phyloP scores from a whole-genome alignment of 2,113 vertebrate species.

The Galbula dea region DNA sequence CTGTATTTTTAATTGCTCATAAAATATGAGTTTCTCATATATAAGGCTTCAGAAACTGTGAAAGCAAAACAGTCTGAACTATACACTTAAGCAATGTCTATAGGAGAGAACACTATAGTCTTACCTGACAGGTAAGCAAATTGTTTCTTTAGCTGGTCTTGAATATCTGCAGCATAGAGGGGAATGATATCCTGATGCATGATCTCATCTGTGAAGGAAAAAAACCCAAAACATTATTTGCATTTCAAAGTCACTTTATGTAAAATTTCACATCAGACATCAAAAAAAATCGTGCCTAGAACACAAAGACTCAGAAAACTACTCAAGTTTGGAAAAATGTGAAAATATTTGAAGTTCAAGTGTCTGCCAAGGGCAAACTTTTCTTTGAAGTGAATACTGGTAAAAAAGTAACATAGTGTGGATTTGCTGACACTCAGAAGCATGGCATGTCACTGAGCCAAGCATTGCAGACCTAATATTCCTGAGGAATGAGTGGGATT shows the following conservation, averaged over 20 bases:
- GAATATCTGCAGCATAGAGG: slow-evolving; percentile 88
- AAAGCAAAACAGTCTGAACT: neutral
- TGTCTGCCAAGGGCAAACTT: neutral
- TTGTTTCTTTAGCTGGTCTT: slow-evolving; percentile 87
- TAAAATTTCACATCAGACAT: neutral
- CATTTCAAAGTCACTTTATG: neutral
- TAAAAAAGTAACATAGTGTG: neutral
- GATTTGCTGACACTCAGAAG: neutral
- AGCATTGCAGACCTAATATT: neutral
- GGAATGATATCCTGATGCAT: slow-evolving; percentile 92
- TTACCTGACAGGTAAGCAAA: slow-evolving; percentile 96
- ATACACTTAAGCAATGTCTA: rapidly evolving
- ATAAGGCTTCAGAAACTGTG: neutral
- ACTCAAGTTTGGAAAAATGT: neutral
- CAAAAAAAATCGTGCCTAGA: neutral
- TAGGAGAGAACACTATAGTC: neutral
- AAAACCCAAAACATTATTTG: neutral
- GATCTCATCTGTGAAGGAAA: slow-evolving; percentile 82
- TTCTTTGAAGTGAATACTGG: neutral
- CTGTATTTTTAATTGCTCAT: neutral
- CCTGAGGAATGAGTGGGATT: neutral
- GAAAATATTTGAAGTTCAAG: neutral
- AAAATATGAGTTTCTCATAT: neutral
- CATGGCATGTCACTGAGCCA: neutral
- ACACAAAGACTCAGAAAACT: neutral